phyloP scores from a whole-genome alignment of 2,888 invertebrate genomes.

The Hipparchia semele region DNA sequence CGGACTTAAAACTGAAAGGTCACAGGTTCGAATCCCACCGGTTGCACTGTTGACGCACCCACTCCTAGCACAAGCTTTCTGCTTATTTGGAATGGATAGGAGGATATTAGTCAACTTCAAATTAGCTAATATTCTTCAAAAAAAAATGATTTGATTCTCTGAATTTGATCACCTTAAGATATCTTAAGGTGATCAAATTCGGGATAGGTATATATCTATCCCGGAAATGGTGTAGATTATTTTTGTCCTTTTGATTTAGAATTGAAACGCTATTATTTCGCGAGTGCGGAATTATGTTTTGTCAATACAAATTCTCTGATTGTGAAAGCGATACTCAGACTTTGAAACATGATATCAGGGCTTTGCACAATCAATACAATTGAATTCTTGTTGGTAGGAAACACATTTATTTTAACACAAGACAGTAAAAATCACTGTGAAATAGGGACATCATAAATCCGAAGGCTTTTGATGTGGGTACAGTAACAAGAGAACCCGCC shows the following conservation, averaged over 20 bases:
- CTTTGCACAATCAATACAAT: slow-evolving; percentile 9
- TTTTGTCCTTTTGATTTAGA: slow-evolving; percentile 60
- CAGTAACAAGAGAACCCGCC: no score
- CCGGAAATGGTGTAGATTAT: slow-evolving; percentile 22
- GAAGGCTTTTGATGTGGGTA: no score
- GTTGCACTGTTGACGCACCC: no score
- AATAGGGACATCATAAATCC: background rate
- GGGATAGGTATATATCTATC: no score
- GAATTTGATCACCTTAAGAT: background rate
- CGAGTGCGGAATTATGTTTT: slow-evolving; percentile 54
- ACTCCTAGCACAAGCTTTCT: no score
- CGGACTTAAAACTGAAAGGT: no score
- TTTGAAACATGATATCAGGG: slow-evolving; percentile 7
- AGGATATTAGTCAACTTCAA: no score
- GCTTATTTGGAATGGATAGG: no score
- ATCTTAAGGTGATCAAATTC: no score
- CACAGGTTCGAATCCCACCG: no score
- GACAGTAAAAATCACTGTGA: background rate
- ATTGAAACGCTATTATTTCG: slow-evolving; percentile 72
- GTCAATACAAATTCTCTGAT: slow-evolving; percentile 17
- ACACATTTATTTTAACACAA: background rate
- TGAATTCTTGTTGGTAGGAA: background rate
- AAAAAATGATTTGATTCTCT: background rate
- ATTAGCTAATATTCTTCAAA: no score
- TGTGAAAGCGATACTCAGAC: slow-evolving; percentile 13